Conservation (phyloP, 2,113 vertebrate species). For the Callochromis pleurospilus region DNA sequence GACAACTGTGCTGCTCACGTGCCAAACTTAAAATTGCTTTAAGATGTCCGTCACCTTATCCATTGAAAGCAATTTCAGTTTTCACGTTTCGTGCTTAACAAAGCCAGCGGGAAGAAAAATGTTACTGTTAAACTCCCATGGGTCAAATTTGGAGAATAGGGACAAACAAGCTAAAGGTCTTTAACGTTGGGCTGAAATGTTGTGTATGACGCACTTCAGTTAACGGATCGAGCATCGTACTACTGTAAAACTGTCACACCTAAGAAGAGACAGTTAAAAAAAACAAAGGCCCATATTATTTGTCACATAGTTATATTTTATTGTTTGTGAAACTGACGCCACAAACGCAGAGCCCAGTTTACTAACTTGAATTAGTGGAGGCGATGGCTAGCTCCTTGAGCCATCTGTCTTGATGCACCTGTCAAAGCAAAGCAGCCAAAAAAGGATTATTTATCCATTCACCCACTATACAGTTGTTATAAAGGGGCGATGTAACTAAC, state of each 20-base stretch:
- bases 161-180: background rate
- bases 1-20: background rate
- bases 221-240: background rate
- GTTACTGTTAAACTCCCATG: background rate
- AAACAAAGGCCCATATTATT: background rate
- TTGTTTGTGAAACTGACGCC: background rate
- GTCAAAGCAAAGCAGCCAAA: background rate
- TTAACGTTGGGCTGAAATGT: background rate
- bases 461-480: rapidly evolving
- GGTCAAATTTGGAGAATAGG: background rate
- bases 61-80: background rate
- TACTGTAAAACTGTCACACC: background rate
- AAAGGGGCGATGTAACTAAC: rapidly evolving
- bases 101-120: background rate
- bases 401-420: background rate
- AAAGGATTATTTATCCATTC: background rate
- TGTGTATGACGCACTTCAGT: background rate
- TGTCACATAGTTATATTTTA: background rate
- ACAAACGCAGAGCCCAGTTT: background rate
- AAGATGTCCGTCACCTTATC: background rate
- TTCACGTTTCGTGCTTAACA: background rate
- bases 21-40: background rate
- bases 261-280: background rate
- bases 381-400: background rate
- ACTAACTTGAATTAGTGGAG: background rate